phyloP scores from a whole-genome alignment of 2,113 vertebrate genomes.

The Aspiorhynchus laticeps region DNA sequence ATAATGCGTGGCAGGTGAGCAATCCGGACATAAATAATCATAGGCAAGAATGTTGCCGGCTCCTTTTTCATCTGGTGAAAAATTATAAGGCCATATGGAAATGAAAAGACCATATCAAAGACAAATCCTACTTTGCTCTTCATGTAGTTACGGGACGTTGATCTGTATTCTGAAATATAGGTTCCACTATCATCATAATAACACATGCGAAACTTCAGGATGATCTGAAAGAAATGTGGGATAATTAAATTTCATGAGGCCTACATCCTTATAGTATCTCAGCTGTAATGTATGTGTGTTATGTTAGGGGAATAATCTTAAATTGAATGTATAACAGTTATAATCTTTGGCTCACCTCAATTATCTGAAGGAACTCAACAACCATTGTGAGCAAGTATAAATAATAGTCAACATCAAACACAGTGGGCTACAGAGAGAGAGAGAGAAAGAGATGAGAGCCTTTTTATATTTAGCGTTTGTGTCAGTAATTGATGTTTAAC shows the following conservation, averaged over 20 bases:
- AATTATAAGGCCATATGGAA: conserved; percentile 41
- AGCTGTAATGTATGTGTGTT: background rate
- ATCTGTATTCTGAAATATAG: conserved; percentile 45
- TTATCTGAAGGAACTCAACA: conserved; percentile 38
- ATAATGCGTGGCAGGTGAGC: conserved; percentile 41
- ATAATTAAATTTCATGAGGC: background rate
- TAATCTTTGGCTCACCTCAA: conserved; percentile 37
- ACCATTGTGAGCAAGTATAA: conserved; percentile 25
- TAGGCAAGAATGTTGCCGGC: background rate
- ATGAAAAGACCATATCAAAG: conserved; percentile 43
- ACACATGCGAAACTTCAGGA: conserved; percentile 51
- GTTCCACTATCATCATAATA: conserved; percentile 42
- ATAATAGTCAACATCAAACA: background rate
- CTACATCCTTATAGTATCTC: background rate
- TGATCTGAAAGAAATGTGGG: conserved; percentile 29
- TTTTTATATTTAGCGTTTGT: background rate
- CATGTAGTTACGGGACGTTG: conserved; percentile 39
- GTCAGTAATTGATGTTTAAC: background rate
- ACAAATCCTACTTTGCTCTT: conserved; percentile 43
- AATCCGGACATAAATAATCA: conserved; percentile 32
- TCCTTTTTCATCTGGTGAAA: background rate
- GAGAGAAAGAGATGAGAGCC: background rate
- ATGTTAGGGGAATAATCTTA: background rate
- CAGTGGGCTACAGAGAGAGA: conserved; percentile 19
- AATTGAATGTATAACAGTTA: background rate